Percentiles rank a stretch among this genome's conserved stretches.
These are phyloP conservation scores for Oryctolagus cuniculus DNA, from an alignment of 2,113 vertebrate genomes.

Conservation along the genomic window DNA sequence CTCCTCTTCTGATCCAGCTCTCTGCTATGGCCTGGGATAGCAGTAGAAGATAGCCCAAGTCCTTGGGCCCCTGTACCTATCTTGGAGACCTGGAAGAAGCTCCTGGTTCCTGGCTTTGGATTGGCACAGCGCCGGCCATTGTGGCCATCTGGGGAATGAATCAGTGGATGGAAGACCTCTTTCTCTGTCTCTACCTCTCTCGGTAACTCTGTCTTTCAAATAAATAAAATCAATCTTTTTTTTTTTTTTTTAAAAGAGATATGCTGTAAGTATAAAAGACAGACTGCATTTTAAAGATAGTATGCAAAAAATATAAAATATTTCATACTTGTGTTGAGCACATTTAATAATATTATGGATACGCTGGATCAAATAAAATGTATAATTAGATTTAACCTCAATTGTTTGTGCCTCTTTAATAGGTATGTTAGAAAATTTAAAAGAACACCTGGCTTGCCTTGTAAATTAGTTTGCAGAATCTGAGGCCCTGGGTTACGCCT, in stretches of 20 bases:
- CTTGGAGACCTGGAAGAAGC: no score
- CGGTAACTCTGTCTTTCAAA: no score
- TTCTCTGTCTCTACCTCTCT: no score
- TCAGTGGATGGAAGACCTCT: no score
- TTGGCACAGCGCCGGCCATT: no score
- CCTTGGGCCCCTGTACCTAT: no score
- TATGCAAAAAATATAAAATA: neutral
- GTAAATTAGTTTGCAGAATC: neutral
- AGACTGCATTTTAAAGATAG: neutral
- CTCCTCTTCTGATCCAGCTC: no score
- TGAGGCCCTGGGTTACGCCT: neutral
- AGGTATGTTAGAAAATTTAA: neutral
- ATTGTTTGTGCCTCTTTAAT: conserved; percentile 36
- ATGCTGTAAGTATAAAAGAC: neutral
- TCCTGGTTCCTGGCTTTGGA: no score
- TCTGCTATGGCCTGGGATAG: no score
- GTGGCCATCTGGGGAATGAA: no score
- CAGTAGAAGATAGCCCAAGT: no score
- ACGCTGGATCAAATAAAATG: neutral
- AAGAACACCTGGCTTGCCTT: fast-evolving
- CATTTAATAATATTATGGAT: conserved; percentile 30
- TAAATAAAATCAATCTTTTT: no score
- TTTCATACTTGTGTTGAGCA: neutral
- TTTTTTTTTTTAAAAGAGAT: neutral
- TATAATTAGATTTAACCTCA: conserved; percentile 49